Base-by-base conservation (phyloP, 2,797 vertebrate genomes). In the Furcifer pardalis region DNA sequence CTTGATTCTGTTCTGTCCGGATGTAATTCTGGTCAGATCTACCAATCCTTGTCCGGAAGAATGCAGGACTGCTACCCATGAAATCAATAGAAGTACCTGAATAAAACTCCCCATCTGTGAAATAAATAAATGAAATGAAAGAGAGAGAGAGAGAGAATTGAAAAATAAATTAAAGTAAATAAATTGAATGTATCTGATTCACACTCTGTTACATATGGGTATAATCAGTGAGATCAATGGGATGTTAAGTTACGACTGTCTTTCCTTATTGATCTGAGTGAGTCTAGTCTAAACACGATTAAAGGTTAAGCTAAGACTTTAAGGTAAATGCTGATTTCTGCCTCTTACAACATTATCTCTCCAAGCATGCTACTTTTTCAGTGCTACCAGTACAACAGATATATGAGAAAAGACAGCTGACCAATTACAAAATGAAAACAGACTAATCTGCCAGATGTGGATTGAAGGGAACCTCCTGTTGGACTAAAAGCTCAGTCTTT, bases 81-180 rank as follows among this genome's bases (percentile, higher is more conserved):
- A 98, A 98, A 87, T 98, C 97, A 0, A 97, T 96, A 0, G 97
- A 97, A 2, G 97, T 97, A 1, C 97, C 97, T 0, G 97, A 95
- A 3, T 97, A 98, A 5, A 98, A 94, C 32, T 97, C 96, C 8
- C 96, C 96, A n/a, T 95, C 97, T 98, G 77, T 0, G 0, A 72
- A 69, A 77, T 0, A 42, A 40, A 42, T 42, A 10, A 56, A 56
- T 19, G 21, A 56, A 56, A 3, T 21, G 5, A 56, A 5, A 56
- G 52, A 19, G 52, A 56, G 52, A 17, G 52, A 56, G 52, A 17
- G 52, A 56, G 15, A 46, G 44, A 46, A 10, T 5, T 5, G 10
- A 5, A 17, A 68, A 32, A 19, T 0, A 1, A 4, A 32, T 87
- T 82, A 19, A 59, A 56, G 17, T n/a, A 68, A 23, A 10, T 4